Evolutionary conservation across 2,888 invertebrate genomes (phyloP).

Genomic region (Pinctada fucata): DNA sequence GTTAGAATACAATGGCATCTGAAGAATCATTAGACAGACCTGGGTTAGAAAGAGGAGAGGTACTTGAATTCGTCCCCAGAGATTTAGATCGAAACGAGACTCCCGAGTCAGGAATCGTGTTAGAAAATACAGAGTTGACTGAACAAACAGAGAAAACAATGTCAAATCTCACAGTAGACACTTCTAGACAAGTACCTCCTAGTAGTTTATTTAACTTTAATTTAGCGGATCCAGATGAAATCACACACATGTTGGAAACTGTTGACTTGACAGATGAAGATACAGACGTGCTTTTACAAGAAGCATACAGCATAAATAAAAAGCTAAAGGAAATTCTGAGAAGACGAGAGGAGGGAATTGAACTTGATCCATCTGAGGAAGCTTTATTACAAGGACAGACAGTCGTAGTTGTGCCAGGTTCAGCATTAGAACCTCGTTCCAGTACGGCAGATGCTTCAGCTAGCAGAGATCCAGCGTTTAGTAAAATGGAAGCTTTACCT

Average conservation of each 20-base stretch:
- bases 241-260: slow-evolving; percentile 58
- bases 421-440: slow-evolving; percentile 12
- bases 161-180: background rate
- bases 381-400: slow-evolving; percentile 29
- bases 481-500: slow-evolving; percentile 31
- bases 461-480: slow-evolving; percentile 5
- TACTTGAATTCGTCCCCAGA: background rate
- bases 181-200: slow-evolving; percentile 21
- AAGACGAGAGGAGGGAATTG: slow-evolving; percentile 46
- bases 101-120: slow-evolving; percentile 40
- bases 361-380: slow-evolving; percentile 22
- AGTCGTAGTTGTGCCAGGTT: slow-evolving; percentile 33
- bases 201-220: slow-evolving; percentile 45
- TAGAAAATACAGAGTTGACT: slow-evolving; percentile 26
- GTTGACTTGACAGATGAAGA: slow-evolving; percentile 65
- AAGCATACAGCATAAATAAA: slow-evolving; percentile 66
- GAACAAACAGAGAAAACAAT: slow-evolving; percentile 22
- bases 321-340: slow-evolving; percentile 60
- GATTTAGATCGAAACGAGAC: background rate
- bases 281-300: slow-evolving; percentile 62
- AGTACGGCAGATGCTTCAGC: slow-evolving; percentile 15
- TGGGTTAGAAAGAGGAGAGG: background rate
- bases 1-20: background rate
- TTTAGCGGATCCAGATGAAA: slow-evolving; percentile 56
- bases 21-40: background rate